These are phyloP conservation scores for Amphipyra berbera DNA, from an alignment of 2,888 invertebrate species.

Conservation along the genomic window DNA sequence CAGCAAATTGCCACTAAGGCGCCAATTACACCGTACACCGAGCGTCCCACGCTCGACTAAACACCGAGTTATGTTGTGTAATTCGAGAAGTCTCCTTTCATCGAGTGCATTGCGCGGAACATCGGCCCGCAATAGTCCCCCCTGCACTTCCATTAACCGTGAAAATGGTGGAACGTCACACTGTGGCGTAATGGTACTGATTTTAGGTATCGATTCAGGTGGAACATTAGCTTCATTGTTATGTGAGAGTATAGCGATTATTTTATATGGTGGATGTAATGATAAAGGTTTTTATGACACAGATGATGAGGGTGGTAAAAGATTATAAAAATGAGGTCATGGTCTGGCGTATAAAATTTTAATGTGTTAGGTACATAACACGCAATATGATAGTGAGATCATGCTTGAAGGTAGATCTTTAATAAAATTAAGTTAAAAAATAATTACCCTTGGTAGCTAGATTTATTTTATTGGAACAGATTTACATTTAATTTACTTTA, in stretches of 20 bases:
- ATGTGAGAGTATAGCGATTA: conserved; percentile 15
- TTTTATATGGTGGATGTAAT: conserved; percentile 21
- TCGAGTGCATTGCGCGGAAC: conserved; percentile 70
- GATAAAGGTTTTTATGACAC: conserved; percentile 27
- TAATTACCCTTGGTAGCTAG: background rate
- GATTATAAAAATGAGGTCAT: conserved; percentile 21
- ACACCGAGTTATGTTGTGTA: conserved; percentile 70
- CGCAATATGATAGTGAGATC: background rate
- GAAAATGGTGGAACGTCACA: conserved; percentile 63
- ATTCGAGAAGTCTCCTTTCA: conserved; percentile 73
- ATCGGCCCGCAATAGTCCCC: conserved; percentile 66
- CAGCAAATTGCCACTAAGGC: conserved; percentile 72
- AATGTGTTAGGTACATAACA: background rate
- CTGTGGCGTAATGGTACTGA: conserved; percentile 54
- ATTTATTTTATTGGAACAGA: background rate
- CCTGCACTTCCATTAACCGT: conserved; percentile 70
- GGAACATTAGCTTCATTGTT: conserved; percentile 28
- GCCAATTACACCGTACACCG: conserved; percentile 75
- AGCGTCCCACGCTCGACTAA: conserved; percentile 66
- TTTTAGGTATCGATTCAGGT: conserved; percentile 23
- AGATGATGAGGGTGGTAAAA: conserved; percentile 14
- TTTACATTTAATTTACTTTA: conserved; percentile 4
- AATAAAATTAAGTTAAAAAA: background rate
- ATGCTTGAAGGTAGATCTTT: background rate
- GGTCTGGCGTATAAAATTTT: background rate